A percentile compares a stretch with the other conserved stretches of the same genome.
phyloP scores from a whole-genome alignment of 2,888 invertebrate genomes.

The Margaritifera margaritifera region DNA sequence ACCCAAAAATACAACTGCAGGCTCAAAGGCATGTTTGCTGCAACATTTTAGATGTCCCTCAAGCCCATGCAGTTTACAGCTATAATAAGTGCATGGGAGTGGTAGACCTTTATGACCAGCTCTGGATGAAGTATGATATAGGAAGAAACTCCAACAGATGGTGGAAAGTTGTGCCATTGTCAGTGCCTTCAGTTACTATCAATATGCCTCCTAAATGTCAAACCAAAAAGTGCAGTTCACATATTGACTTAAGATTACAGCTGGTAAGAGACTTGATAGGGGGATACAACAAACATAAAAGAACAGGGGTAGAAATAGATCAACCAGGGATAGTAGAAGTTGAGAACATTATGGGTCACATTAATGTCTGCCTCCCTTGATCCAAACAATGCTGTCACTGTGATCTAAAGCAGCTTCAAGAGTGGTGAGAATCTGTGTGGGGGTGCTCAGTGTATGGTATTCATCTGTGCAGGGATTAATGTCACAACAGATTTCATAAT shows the following conservation, averaged over 20 bases:
- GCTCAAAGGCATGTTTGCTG: slow-evolving; percentile 13
- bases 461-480: too few relatives aligned
- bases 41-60: slow-evolving; percentile 4
- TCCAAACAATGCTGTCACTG: too few relatives aligned
- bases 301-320: too few relatives aligned
- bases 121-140: slow-evolving; percentile 10
- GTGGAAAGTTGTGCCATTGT: slow-evolving; percentile 19
- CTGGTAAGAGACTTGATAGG: neutral
- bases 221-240: neutral
- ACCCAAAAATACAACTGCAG: slow-evolving; percentile 6
- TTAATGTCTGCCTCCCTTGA: too few relatives aligned
- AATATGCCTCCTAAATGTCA: neutral
- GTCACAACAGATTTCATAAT: too few relatives aligned
- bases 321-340: too few relatives aligned
- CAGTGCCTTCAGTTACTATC: slow-evolving; percentile 11
- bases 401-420: too few relatives aligned
- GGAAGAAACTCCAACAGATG: slow-evolving; percentile 17
- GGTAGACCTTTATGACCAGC: slow-evolving; percentile 21
- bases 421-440: too few relatives aligned
- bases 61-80: slow-evolving; percentile 13
- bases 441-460: too few relatives aligned
- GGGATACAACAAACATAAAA: too few relatives aligned
- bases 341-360: too few relatives aligned
- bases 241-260: slow-evolving; percentile 4
- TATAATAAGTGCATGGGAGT: slow-evolving; percentile 25